Evolutionary conservation across 2,113 vertebrate genomes (phyloP), one percentile per base, ranked within the genome.

Genomic region (Notothenia rossii): DNA sequence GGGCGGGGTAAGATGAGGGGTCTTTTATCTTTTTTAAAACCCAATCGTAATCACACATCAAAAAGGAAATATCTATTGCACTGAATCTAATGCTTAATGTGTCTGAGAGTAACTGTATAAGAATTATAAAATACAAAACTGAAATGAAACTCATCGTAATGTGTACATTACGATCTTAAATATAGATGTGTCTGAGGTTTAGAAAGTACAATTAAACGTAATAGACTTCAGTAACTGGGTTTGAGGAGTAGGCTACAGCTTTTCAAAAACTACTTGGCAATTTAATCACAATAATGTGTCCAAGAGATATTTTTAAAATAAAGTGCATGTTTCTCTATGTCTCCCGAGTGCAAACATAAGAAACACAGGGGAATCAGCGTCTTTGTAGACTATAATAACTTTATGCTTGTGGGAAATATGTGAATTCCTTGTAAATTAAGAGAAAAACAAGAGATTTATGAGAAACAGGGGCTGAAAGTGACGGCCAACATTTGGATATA

Each of bases 41-140:
- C 43, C 29, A 56, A 75, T 75, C 36, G 72, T n/a, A 36, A 79
- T 69, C 51, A 54, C 64, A 80, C 45, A 74, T 72, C 54, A 82
- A 71, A 82, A 48, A 66, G 46, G 5, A 60, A 67, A 67, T 72
- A 75, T 10, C n/a, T 46, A 48, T 82, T 67, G 46, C 67, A 18
- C 63, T 50, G 17, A 76, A 72, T 58, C 61, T 33, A 7, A 22
- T 7, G n/a, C 43, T 74, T 14, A 60, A 56, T 53, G 25, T 66
- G 58, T 56, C 53, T 53, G 36, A 73, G 56, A 60, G 71, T 33
- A 3, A 4, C 25, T 50, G 33, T 10, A 50, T 14, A 13, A 55
- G 40, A 4, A 17, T 33, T 22, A 36, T 9, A 9, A 3, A 17
- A 13, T 70, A 13, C 0, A 25, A 36, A 9, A 18, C 29, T 11